Percentiles rank a stretch among this genome's conserved stretches.
Evolutionary conservation across 2,888 invertebrate genomes (phyloP).

Genomic region (Temnothorax ravouxi): DNA sequence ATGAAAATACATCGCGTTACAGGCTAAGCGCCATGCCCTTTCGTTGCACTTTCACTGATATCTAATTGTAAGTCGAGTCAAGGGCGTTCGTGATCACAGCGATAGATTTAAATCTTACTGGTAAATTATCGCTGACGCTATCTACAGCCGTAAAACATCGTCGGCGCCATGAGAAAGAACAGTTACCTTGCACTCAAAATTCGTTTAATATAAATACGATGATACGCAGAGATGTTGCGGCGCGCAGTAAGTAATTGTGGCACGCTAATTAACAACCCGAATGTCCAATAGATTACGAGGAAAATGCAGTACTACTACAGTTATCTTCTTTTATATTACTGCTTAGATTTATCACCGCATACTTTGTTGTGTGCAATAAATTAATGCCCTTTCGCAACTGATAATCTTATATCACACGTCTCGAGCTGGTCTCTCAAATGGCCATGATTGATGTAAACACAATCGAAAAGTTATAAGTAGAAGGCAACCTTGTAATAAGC

Average conservation of each 20-base stretch:
- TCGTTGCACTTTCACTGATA: conserved; percentile 69
- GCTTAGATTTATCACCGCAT: conserved; percentile 30
- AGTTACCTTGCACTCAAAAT: conserved; percentile 52
- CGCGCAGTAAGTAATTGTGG: conserved; percentile 48
- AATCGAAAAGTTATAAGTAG: conserved; percentile 53
- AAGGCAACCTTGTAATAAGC: conserved; percentile 63
- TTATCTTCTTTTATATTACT: conserved; percentile 60
- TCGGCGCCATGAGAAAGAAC: conserved; percentile 61
- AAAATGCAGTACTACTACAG: conserved; percentile 37
- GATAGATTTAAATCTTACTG: conserved; percentile 60
- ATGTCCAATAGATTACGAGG: conserved; percentile 61
- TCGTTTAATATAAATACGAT: conserved; percentile 63
- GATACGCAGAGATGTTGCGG: conserved; percentile 25
- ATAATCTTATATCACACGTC: conserved; percentile 18
- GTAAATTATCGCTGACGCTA: conserved; percentile 59
- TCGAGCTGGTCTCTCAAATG: conserved; percentile 16
- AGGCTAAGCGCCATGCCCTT: conserved; percentile 64
- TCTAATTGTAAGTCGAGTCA: conserved; percentile 61
- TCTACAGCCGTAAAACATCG: conserved; percentile 47
- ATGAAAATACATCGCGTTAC: conserved; percentile 52
- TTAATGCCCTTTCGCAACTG: conserved; percentile 56
- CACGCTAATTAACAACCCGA: conserved; percentile 66
- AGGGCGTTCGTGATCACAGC: conserved; percentile 63
- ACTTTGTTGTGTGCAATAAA: conserved; percentile 42
- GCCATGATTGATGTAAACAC: conserved; percentile 21